Evolutionary conservation across 2,113 vertebrate genomes (phyloP).

Genomic region (Plecturocebus donacophilus): DNA sequence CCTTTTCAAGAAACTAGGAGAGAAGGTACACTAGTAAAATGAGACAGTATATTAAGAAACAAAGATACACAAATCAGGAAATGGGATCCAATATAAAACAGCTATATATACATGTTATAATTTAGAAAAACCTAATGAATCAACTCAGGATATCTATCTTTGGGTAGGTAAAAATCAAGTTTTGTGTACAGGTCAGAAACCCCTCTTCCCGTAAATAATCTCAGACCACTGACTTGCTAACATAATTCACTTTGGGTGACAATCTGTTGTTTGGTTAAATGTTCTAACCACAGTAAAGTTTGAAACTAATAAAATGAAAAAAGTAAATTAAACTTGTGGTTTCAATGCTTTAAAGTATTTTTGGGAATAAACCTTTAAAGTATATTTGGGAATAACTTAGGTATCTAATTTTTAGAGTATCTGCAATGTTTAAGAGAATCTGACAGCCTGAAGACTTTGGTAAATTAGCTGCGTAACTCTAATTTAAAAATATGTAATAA

Average conservation of each 20-base stretch:
- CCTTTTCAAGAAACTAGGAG: not conserved
- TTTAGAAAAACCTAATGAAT: constrained; percentile 17
- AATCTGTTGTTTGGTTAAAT: not conserved
- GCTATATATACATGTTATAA: not conserved
- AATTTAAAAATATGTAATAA: not conserved
- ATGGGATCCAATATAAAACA: not conserved
- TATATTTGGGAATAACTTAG: not conserved
- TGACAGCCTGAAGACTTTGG: not conserved
- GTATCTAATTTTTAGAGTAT: not conserved
- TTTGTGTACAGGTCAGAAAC: not conserved
- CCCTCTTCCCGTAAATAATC: not conserved
- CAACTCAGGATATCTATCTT: not conserved
- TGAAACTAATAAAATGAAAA: not conserved
- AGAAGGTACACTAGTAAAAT: not conserved
- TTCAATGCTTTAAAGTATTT: not conserved
- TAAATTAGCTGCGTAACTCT: not conserved
- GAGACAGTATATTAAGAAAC: not conserved
- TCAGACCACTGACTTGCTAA: not conserved
- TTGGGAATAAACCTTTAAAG: not conserved
- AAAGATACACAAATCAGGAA: not conserved
- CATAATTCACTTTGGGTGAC: not conserved
- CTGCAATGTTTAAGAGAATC: not conserved
- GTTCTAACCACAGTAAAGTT: not conserved
- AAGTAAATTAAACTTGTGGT: not conserved
- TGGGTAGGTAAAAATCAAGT: not conserved